Base-by-base conservation (phyloP, 2,888 invertebrate species). In the Ariolimax columbianus region DNA sequence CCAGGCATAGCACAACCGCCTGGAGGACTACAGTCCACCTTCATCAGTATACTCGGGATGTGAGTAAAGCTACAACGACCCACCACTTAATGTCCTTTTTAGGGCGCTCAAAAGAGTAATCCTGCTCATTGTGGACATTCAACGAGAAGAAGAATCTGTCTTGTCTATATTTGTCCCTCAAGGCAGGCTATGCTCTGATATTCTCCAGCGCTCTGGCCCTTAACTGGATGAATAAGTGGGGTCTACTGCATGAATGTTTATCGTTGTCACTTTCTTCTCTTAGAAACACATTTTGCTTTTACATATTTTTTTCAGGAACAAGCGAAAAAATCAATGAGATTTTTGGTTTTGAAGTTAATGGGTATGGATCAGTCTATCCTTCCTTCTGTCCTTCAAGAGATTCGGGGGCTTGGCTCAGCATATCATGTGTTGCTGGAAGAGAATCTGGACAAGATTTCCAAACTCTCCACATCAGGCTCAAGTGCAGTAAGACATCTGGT, bases 381-480 rank as follows among this genome's bases (percentile, higher is more conserved):
- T 93, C 96, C 96, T 66, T 96, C 96, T 47, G 95, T 97, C 88
- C 94, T 97, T 91, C 96, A 97, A 87, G 97, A 97, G 93, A 97
- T 97, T 73, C 97, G 97, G 9, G 95, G 96, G 38, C 95, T 98
- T 40, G 97, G 97, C 93, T 96, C 97, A 92, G 96, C 96, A 79
- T 97, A 96, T 95, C 97, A 97, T 17, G 96, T 96, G 79, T 95
- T 97, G 77, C 96, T 97, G 93, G 97, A 96, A 3, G 96, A 96
- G 91, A 96, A 97, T 92, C 95, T 97, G 86, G 95, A 96, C 38
- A 96, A 97, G 89, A 96, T 97, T 85, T 94, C 96, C 43, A 96
- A 96, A 89, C 95, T 96, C 83, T 91, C 91, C 33, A 91, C 93
- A 86, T 92, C 91, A 85, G 91, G 92, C 0, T 92, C 93, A 38